Percentiles rank a stretch among this genome's conserved stretches.
These are phyloP conservation scores for Pimpla rufipes DNA, from an alignment of 2,888 invertebrate species.

Conservation along the genomic window DNA sequence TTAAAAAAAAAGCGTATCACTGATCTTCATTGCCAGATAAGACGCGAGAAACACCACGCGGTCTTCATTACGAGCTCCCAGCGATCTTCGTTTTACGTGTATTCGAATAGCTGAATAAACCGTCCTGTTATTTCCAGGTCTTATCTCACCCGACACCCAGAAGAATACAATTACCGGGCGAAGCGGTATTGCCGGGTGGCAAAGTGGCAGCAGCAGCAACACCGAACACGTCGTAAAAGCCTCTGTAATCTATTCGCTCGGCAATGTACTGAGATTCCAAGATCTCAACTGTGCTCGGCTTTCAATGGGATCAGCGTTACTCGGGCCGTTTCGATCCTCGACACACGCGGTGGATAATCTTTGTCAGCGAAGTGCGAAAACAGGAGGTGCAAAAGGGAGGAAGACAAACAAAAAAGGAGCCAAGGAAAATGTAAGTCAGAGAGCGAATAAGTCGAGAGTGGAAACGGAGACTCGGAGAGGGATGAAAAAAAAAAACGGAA, in stretches of 20 bases:
- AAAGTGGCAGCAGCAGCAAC: not conserved
- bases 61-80: not conserved
- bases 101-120: not conserved
- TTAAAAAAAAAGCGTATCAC: not conserved
- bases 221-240: not conserved
- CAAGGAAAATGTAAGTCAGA: conserved; percentile 11
- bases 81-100: not conserved
- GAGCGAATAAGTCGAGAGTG: conserved; percentile 2
- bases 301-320: conserved; percentile 20
- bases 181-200: not conserved
- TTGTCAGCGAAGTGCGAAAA: conserved; percentile 5
- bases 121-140: not conserved
- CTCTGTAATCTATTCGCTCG: conserved; percentile 23
- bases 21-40: not conserved
- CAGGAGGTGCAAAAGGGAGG: not conserved
- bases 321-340: not conserved
- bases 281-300: conserved; percentile 12
- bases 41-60: not conserved
- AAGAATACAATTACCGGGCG: not conserved
- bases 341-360: conserved; percentile 12
- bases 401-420: not conserved
- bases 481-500: not conserved
- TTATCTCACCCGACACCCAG: not conserved
- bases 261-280: conserved; percentile 13
- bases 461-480: not conserved